Evolutionary conservation across 2,888 invertebrate species (phyloP), one percentile per base, ranked within the genome.

Genomic region (Stramonita haemastoma): DNA sequence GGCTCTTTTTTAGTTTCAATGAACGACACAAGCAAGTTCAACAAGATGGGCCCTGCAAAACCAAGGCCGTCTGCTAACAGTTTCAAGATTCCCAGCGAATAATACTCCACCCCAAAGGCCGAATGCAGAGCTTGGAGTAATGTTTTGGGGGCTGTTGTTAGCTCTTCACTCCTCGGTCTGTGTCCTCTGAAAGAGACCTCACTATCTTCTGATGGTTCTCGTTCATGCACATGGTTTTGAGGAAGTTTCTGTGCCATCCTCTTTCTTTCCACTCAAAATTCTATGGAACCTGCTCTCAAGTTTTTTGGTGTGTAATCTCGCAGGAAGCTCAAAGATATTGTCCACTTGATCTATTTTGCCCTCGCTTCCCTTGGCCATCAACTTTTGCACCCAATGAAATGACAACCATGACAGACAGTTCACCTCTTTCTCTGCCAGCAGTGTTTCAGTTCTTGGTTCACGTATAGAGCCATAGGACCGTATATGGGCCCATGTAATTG

Each of bases 11-110:
- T 97, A 93, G 97, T 97, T 95, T 98, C 98, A 91, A 98, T 97
- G 95, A 97, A 98, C 46, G 97, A 96, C 1, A 99, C 97, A 57
- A 99, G 96, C 94, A 97, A 97, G 95, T 98, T 98, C 0, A 99
- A 96, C 66, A 99, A 96, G 90, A 99, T 96, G 0, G 99, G 99
- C 0, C 98, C 98, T 34, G 98, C 98, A 96, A 99, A 99, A 0
- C 97, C 98, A 4, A 98, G 97, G 94, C 97, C 97, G 95, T 99
- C 99, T 0, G 98, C 97, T 11, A 98, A 95, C 83, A 99, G 97
- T 96, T 98, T 98, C 57, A 96, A 89, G 88, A 95, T 91, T 60
- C 96, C 96, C 46, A 95, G 90, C 11, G 91, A 91, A 86, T 95
- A 95, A 91, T 95, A 96, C 84, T 96, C 95, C 22, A 90, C 89